Conservation (phyloP, 2,888 invertebrate genomes). For the Leptopilina myrica region DNA sequence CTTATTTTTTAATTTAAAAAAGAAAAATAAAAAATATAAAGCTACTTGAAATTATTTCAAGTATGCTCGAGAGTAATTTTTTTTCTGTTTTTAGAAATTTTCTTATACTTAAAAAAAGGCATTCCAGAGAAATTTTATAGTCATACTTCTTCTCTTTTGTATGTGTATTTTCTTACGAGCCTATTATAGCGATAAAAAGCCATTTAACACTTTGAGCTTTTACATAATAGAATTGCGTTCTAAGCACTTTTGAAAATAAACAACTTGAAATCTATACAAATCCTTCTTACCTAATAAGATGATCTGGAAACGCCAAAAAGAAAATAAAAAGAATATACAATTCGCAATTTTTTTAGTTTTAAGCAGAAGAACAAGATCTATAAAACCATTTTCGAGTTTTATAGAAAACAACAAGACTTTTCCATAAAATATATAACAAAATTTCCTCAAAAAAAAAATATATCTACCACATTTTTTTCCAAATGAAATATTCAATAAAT, state of each 20-base stretch:
- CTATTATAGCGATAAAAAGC: background rate
- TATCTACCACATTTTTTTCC: too few species aligned
- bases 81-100: background rate
- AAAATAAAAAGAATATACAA: slow-evolving; percentile 2
- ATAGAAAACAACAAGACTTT: too few species aligned
- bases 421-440: too few species aligned
- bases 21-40: too few species aligned
- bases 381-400: too few species aligned
- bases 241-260: background rate
- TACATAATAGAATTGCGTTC: background rate
- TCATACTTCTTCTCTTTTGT: background rate
- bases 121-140: background rate
- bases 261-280: background rate
- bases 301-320: background rate
- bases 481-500: too few species aligned
- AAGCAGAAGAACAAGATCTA: background rate
- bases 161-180: background rate
- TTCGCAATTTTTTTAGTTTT: background rate
- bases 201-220: slow-evolving; percentile 9
- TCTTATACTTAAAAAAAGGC: background rate
- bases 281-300: slow-evolving; percentile 5
- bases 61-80: too few species aligned
- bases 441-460: too few species aligned
- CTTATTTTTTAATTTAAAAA: too few species aligned
- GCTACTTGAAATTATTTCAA: too few species aligned